A percentile compares a stretch with the other conserved stretches of the same genome.
Evolutionary conservation across 2,888 invertebrate genomes (phyloP).

Genomic region (Hemithea aestivaria): DNA sequence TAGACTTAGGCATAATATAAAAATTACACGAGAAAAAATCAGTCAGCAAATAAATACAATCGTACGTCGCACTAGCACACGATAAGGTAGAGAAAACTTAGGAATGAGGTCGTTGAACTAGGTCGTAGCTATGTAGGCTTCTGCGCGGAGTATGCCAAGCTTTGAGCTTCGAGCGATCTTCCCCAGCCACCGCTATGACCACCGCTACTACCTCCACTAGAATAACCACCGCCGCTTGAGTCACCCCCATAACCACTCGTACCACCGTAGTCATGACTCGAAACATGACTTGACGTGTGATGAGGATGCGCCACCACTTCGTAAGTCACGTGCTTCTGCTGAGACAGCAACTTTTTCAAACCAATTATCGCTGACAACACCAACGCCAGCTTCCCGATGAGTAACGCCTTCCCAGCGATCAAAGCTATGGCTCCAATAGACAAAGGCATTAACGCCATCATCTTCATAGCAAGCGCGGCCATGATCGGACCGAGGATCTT

Average conservation of each 20-base stretch:
- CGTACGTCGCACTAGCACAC: conserved; percentile 53
- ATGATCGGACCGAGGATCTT: conserved; percentile 89
- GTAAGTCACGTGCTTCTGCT: conserved; percentile 92
- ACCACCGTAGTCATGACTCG: conserved; percentile 82
- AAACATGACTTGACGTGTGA: conserved; percentile 83
- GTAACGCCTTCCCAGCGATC: conserved; percentile 90
- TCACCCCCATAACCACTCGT: conserved; percentile 83
- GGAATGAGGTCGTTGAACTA: conserved; percentile 56
- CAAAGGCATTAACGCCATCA: conserved; percentile 87
- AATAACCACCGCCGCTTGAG: conserved; percentile 76
- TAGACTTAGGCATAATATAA: conserved; percentile 22
- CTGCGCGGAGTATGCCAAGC: conserved; percentile 89
- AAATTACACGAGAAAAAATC: conserved; percentile 35
- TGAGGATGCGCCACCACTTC: conserved; percentile 93
- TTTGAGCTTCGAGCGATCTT: conserved; percentile 86
- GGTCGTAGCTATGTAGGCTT: conserved; percentile 76
- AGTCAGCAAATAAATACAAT: conserved; percentile 52
- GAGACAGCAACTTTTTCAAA: conserved; percentile 88
- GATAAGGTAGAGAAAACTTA: conserved; percentile 61
- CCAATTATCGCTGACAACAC: conserved; percentile 91
- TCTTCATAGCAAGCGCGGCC: conserved; percentile 86
- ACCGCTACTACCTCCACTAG: conserved; percentile 65
- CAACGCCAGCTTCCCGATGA: conserved; percentile 91
- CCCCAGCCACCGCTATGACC: conserved; percentile 84
- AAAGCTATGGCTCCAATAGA: conserved; percentile 90